Evolutionary conservation across 2,797 vertebrate species (phyloP).

Genomic region (Xiphophorus birchmanni): DNA sequence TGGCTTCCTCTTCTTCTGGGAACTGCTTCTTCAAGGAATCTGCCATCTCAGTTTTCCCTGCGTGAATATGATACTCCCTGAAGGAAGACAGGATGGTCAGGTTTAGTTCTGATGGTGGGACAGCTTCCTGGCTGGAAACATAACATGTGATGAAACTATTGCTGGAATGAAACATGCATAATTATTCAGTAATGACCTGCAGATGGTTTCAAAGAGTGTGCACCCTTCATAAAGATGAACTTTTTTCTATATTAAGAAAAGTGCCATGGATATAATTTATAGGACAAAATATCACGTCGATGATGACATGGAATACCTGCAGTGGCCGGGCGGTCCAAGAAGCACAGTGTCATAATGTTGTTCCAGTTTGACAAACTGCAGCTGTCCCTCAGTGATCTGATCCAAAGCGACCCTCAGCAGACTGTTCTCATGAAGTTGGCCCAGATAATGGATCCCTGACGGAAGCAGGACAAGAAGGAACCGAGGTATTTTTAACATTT

Average conservation of each 20-base stretch:
- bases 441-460: conserved; percentile 81
- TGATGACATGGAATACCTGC: conserved; percentile 40
- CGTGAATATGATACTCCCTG: conserved; percentile 73
- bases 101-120: not conserved
- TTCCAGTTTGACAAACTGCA: conserved; percentile 76
- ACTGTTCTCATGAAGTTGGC: conserved; percentile 80
- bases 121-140: not conserved
- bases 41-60: conserved; percentile 73
- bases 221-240: not conserved
- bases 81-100: not conserved
- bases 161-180: not conserved
- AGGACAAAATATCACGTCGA: not conserved
- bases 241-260: not conserved
- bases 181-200: not conserved
- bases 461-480: not conserved
- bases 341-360: conserved; percentile 82
- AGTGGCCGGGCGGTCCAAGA: conserved; percentile 65
- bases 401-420: conserved; percentile 79
- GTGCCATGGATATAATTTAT: not conserved
- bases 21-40: conserved; percentile 77
- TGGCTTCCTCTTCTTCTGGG: conserved; percentile 75
- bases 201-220: not conserved
- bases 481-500: not conserved
- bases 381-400: conserved; percentile 80
- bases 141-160: not conserved